Percentiles rank a stretch among this genome's conserved stretches.
These are phyloP conservation scores for Muntiacus muntjak DNA, from an alignment of 2,113 vertebrate genomes.

Conservation along the genomic window DNA sequence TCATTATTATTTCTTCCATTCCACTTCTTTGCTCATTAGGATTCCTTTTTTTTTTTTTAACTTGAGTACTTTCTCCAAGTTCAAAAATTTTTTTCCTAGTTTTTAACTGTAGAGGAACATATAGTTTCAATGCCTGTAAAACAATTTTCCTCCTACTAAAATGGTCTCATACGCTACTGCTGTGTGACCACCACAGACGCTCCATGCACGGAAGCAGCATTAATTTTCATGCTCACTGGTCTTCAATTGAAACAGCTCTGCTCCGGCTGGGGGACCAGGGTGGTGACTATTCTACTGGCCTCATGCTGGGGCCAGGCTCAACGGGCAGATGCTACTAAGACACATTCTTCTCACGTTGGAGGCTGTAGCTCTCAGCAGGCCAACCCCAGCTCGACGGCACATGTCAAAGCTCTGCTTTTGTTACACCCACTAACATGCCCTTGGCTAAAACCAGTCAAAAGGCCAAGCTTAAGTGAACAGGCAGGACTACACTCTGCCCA, in stretches of 20 bases:
- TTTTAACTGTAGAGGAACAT: not conserved
- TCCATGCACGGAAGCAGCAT: not conserved
- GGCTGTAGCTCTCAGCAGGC: not conserved
- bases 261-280: not conserved
- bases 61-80: not conserved
- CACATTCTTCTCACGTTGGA: not conserved
- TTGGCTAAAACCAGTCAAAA: not conserved
- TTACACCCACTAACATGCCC: not conserved
- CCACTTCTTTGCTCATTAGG: not conserved
- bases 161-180: not conserved
- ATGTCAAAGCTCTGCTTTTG: not conserved
- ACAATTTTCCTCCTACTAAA: not conserved
- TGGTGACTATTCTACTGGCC: not conserved
- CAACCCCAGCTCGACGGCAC: accelerated
- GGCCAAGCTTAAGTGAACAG: not conserved
- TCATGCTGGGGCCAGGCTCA: not conserved
- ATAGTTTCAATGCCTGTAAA: not conserved
- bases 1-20: not conserved
- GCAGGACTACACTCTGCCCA: not conserved
- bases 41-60: not conserved
- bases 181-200: not conserved
- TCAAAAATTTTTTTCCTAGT: not conserved
- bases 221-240: not conserved
- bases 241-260: not conserved
- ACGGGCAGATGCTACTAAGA: not conserved